Conservation (phyloP, 2,113 vertebrate species). For the Carassius gibelio region DNA sequence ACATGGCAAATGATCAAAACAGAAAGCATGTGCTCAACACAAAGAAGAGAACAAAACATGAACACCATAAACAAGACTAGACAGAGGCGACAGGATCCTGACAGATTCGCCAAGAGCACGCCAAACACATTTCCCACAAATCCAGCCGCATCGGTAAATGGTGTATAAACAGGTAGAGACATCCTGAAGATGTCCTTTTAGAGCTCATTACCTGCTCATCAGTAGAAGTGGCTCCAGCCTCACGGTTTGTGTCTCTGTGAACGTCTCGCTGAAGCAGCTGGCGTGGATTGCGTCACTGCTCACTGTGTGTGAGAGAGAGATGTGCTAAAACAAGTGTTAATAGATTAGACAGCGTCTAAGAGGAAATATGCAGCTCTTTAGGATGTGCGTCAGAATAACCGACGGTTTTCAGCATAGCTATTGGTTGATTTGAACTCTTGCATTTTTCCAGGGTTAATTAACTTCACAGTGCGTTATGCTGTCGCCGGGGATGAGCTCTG, state of each 20-base stretch:
- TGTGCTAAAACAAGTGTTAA: constrained; percentile 18
- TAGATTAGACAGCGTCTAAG: not conserved
- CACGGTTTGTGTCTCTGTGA: not conserved
- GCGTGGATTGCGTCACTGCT: not conserved
- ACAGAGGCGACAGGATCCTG: not conserved
- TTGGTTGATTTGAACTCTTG: not conserved
- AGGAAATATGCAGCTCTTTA: not conserved
- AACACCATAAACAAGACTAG: not conserved
- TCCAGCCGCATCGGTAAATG: not conserved
- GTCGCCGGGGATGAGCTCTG: not conserved
- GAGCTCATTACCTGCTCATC: not conserved
- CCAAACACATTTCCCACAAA: not conserved
- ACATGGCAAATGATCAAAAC: not conserved
- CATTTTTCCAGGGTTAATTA: not conserved
- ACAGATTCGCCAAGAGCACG: not conserved
- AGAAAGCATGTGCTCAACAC: not conserved
- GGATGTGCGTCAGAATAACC: not conserved
- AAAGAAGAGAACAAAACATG: not conserved
- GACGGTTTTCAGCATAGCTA: not conserved
- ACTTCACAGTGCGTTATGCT: not conserved
- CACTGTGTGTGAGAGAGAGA: not conserved
- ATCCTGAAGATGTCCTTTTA: not conserved
- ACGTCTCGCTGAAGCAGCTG: constrained; percentile 1
- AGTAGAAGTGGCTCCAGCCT: not conserved
- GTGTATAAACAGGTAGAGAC: not conserved